Evolutionary conservation across 2,888 invertebrate species (phyloP).

Genomic region (Oscheius sp.): DNA sequence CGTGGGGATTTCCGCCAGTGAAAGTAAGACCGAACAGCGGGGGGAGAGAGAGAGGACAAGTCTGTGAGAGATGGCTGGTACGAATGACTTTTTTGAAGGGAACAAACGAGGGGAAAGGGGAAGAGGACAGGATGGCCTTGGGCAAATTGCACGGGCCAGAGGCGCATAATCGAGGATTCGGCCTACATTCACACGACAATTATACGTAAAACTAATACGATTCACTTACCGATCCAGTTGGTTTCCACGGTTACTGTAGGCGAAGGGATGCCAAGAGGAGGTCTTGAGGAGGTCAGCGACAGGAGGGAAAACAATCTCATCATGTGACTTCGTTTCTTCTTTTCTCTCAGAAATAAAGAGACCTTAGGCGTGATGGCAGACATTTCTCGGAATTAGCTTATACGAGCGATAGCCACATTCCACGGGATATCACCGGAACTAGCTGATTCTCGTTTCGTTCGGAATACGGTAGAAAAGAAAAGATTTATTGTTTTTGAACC

Average conservation of each 20-base stretch:
- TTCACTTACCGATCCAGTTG: neutral
- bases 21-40: neutral
- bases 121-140: neutral
- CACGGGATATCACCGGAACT: no score
- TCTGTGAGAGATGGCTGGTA: neutral
- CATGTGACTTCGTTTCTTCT: neutral
- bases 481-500: constrained; percentile 20
- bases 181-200: constrained; percentile 18
- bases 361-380: neutral
- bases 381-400: neutral
- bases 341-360: neutral
- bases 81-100: neutral
- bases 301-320: no score
- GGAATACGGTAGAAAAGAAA: neutral
- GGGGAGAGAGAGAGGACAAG: constrained; percentile 12
- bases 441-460: no score
- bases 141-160: neutral
- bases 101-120: neutral
- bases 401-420: neutral
- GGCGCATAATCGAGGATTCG: constrained; percentile 8
- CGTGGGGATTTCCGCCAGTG: neutral
- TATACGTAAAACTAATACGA: constrained; percentile 9
- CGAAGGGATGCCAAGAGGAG: no score
- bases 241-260: no score
- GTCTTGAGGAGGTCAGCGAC: no score